Percentiles rank a stretch among this genome's conserved stretches.
These are phyloP conservation scores for Trissolcus basalis DNA, from an alignment of 1,140 invertebrate genomes.

Conservation along the genomic window DNA sequence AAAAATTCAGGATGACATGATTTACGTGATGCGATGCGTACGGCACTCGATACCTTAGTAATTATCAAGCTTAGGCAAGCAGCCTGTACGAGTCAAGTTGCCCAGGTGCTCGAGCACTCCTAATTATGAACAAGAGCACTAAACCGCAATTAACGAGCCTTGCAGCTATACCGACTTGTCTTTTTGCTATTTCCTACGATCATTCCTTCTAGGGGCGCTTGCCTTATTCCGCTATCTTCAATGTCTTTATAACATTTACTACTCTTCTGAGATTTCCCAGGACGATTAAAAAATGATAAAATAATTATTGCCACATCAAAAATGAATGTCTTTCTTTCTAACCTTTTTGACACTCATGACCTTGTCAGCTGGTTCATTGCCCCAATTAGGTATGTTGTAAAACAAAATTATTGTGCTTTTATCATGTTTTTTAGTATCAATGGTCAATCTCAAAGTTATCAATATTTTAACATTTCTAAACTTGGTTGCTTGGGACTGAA, in stretches of 20 bases:
- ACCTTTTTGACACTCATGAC: too few relatives aligned
- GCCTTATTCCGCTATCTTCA: slow-evolving; percentile 15
- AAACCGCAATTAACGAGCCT: slow-evolving; percentile 74
- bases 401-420: too few relatives aligned
- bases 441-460: too few relatives aligned
- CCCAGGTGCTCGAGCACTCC: slow-evolving; percentile 70
- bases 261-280: background rate
- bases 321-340: too few relatives aligned
- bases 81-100: slow-evolving; percentile 50
- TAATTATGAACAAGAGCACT: slow-evolving; percentile 74
- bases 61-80: slow-evolving; percentile 67
- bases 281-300: too few relatives aligned
- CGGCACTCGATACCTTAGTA: slow-evolving; percentile 67
- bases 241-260: slow-evolving; percentile 11
- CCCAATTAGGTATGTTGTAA: too few relatives aligned
- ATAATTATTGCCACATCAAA: too few relatives aligned
- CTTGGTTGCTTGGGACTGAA: too few relatives aligned
- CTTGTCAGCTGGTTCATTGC: background rate
- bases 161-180: slow-evolving; percentile 61
- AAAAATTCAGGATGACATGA: slow-evolving; percentile 45
- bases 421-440: too few relatives aligned
- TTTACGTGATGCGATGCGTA: slow-evolving; percentile 60
- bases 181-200: slow-evolving; percentile 60
- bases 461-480: too few relatives aligned
- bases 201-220: slow-evolving; percentile 24